Percentiles rank a stretch among this genome's conserved stretches.
Evolutionary conservation across 2,797 vertebrate species (phyloP).

Genomic region (Erithacus rubecula): DNA sequence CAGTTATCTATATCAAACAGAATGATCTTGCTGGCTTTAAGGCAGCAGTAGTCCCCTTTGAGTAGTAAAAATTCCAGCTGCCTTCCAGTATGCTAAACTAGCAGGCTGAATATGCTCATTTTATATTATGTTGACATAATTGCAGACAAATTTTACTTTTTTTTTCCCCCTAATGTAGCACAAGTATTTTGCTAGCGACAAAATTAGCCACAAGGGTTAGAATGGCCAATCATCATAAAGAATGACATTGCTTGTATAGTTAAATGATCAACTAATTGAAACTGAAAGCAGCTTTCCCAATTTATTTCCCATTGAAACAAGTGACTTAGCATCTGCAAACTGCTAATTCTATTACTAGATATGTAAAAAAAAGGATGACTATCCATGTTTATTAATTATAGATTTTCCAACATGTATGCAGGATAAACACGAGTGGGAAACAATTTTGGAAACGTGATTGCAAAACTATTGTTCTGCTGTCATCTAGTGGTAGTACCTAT

Average conservation of each 20-base stretch:
- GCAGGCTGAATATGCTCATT: background rate
- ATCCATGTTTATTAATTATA: conserved; percentile 27
- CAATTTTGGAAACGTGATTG: background rate
- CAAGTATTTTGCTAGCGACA: background rate
- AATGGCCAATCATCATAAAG: background rate
- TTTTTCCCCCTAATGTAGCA: background rate
- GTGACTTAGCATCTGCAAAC: background rate
- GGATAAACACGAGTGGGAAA: background rate
- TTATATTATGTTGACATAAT: background rate
- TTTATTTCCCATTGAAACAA: conserved; percentile 10
- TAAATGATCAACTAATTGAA: background rate
- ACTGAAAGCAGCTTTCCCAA: background rate
- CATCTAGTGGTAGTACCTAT: conserved; percentile 66
- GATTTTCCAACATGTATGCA: background rate
- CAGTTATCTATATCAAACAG: background rate
- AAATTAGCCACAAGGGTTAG: background rate
- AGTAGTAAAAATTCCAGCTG: background rate
- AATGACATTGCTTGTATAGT: background rate
- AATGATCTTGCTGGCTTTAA: background rate
- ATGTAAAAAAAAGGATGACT: background rate
- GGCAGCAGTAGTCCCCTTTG: background rate
- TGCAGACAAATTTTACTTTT: background rate
- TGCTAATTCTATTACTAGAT: background rate
- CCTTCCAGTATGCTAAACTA: background rate
- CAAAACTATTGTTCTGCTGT: conserved; percentile 66